Evolutionary conservation across 2,797 vertebrate genomes (phyloP).

Genomic region (Threskiornis aethiopicus): DNA sequence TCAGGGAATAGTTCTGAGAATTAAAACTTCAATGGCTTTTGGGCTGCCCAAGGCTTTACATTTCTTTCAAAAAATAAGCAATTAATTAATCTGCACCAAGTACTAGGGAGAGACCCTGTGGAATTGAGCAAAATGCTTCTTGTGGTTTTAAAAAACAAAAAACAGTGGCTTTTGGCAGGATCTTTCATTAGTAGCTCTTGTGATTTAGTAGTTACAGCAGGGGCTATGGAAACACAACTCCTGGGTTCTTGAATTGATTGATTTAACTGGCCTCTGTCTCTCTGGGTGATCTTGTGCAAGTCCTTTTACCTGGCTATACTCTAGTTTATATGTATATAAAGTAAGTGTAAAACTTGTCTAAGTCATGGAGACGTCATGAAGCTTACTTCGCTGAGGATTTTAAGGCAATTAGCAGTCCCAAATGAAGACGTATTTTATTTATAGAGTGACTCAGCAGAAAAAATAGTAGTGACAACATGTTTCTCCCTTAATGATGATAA

Average conservation of each 20-base stretch:
- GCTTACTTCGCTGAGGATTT: neutral
- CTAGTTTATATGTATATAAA: neutral
- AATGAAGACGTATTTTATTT: neutral
- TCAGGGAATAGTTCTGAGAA: conserved; percentile 29
- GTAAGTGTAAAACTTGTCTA: neutral
- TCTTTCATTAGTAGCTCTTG: neutral
- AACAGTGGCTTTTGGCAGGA: conserved; percentile 16
- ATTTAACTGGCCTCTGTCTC: neutral
- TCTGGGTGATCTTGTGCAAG: neutral
- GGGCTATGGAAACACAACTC: conserved; percentile 15
- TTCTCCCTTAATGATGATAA: neutral
- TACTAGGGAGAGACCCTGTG: neutral
- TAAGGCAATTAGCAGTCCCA: neutral
- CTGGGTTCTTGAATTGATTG: neutral
- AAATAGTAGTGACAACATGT: neutral
- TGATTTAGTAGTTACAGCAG: conserved; percentile 37
- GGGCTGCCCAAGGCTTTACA: neutral
- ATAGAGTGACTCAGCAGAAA: neutral
- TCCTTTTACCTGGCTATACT: neutral
- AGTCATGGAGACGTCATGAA: neutral
- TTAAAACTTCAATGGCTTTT: conserved; percentile 21
- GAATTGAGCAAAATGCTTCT: neutral
- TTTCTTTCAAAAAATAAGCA: neutral
- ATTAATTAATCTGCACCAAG: conserved; percentile 5
- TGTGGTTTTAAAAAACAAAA: conserved; percentile 17